Conservation (phyloP, 2,888 invertebrate genomes). For the Neocrepidodera transversa region DNA sequence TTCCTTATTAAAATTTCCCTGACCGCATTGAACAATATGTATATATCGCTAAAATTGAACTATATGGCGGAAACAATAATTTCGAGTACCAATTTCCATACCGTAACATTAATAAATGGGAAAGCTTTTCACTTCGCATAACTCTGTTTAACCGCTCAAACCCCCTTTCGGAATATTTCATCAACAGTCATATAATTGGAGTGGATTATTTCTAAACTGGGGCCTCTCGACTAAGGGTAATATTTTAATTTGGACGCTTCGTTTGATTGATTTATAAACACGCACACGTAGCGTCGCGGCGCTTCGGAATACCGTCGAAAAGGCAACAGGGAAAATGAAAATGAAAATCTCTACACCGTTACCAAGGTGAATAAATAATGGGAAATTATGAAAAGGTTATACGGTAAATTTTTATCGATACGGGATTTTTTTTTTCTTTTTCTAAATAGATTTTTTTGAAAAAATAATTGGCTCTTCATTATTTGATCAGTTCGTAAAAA, state of each 20-base stretch:
- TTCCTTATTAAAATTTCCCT: no score
- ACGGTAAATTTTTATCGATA: no score
- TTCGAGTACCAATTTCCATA: constrained; percentile 7
- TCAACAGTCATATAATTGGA: constrained; percentile 45
- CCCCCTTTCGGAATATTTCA: constrained; percentile 42
- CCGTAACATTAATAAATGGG: constrained; percentile 24
- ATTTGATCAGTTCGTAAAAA: no score
- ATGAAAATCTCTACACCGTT: constrained; percentile 14
- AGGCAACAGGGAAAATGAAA: constrained; percentile 22
- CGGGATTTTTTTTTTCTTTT: no score
- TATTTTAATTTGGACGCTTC: constrained; percentile 44
- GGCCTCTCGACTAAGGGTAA: constrained; percentile 41
- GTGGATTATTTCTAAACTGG: constrained; percentile 45
- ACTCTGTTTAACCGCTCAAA: constrained; percentile 30
- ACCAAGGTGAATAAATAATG: constrained; percentile 24
- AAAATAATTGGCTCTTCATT: no score
- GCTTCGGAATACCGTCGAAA: constrained; percentile 18
- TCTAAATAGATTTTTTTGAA: no score
- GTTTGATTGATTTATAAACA: constrained; percentile 46
- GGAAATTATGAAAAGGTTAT: no score
- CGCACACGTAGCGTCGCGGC: constrained; percentile 34
- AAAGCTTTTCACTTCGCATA: constrained; percentile 26
- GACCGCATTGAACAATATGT: no score
- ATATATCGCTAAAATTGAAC: no score
- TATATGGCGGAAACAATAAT: background rate